phyloP scores from a whole-genome alignment of 2,797 vertebrate genomes.

The Alauda arvensis region DNA sequence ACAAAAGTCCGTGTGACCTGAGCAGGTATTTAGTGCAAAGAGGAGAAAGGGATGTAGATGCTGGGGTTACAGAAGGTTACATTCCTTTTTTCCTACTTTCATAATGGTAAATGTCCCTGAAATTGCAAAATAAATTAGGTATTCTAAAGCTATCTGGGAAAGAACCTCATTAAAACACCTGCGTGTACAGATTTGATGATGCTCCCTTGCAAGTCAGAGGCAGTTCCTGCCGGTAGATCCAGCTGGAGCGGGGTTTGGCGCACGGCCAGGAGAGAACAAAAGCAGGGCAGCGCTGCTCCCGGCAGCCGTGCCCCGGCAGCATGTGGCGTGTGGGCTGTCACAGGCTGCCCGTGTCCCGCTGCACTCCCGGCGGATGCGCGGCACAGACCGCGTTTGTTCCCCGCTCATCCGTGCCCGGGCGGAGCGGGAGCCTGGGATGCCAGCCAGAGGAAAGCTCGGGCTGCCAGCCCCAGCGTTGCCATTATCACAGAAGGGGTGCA shows the following conservation, averaged over 20 bases:
- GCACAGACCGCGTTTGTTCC: not conserved
- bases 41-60: not conserved
- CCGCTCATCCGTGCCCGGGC: not conserved
- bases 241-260: not conserved
- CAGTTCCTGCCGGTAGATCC: not conserved
- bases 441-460: not conserved
- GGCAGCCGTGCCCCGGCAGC: not conserved
- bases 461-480: not conserved
- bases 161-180: not conserved
- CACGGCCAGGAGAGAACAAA: not conserved
- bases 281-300: not conserved
- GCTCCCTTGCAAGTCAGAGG: not conserved
- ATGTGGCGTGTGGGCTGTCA: not conserved
- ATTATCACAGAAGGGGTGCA: not conserved
- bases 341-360: not conserved
- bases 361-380: accelerated
- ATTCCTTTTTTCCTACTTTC: not conserved
- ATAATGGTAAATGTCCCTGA: not conserved
- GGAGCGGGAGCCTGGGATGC: not conserved
- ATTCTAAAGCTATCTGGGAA: not conserved
- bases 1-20: not conserved
- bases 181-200: not conserved
- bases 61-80: not conserved
- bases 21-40: not conserved
- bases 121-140: not conserved